phyloP scores from a whole-genome alignment of 2,113 vertebrate genomes.

The Beaufortia kweichowensis region DNA sequence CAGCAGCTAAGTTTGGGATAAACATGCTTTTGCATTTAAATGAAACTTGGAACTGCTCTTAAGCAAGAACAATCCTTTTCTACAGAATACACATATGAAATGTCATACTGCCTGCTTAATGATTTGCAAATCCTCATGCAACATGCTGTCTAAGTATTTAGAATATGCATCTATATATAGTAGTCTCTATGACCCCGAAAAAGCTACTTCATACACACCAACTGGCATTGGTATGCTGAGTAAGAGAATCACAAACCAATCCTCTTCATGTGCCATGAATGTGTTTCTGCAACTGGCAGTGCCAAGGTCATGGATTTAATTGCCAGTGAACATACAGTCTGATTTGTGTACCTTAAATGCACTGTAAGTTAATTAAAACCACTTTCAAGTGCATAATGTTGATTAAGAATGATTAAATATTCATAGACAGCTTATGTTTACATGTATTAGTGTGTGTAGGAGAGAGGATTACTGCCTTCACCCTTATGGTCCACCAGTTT shows the following conservation, averaged over 20 bases:
- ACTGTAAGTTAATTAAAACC: too few species aligned
- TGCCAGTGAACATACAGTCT: not conserved
- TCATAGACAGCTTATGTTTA: too few species aligned
- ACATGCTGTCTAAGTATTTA: not conserved
- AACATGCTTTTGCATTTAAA: too few species aligned
- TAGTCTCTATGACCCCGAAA: not conserved
- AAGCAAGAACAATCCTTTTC: too few species aligned
- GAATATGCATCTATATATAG: constrained; percentile 25
- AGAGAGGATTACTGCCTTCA: not conserved
- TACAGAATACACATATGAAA: not conserved
- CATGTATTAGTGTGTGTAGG: not conserved
- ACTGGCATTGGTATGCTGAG: not conserved
- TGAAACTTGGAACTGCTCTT: too few species aligned
- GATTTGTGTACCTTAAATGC: too few species aligned
- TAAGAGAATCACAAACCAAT: not conserved
- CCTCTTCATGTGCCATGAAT: not conserved
- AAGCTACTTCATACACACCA: not conserved
- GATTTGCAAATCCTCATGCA: constrained; percentile 9
- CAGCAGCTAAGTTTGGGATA: too few species aligned
- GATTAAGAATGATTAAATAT: too few species aligned
- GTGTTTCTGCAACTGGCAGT: not conserved
- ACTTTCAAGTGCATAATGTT: too few species aligned
- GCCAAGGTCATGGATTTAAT: not conserved
- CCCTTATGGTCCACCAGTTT: not conserved
- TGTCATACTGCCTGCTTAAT: not conserved